Conservation (phyloP, 2,888 invertebrate species). For the Panopea generosa region DNA sequence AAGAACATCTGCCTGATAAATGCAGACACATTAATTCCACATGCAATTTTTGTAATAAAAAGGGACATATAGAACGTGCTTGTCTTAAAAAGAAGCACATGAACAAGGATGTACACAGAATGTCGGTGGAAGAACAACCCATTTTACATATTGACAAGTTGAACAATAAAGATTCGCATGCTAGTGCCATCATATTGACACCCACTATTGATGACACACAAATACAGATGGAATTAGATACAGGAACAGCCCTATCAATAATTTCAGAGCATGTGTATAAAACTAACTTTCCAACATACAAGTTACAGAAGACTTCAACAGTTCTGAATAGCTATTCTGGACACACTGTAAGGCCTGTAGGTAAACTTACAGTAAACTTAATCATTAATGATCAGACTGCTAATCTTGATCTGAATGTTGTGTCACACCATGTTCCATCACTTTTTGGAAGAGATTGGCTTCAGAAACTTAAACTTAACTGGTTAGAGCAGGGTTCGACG, state of each 20-base stretch:
- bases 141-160: no score
- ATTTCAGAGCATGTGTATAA: conserved; percentile 30
- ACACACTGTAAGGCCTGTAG: conserved; percentile 46
- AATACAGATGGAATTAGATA: conserved; percentile 58
- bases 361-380: conserved; percentile 10
- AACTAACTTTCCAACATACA: conserved; percentile 12
- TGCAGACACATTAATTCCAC: no score
- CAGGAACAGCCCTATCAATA: conserved; percentile 57
- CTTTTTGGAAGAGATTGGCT: conserved; percentile 55
- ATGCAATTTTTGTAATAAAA: no score
- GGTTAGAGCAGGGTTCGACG: conserved; percentile 14
- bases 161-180: neutral
- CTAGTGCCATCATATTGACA: neutral
- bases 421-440: conserved; percentile 36
- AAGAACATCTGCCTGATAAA: no score
- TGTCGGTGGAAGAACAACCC: no score
- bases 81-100: no score
- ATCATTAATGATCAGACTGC: conserved; percentile 28
- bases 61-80: no score
- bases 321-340: no score
- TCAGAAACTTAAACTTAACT: conserved; percentile 26
- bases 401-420: conserved; percentile 37
- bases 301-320: conserved; percentile 17
- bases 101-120: no score
- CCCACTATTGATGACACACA: conserved; percentile 36